A percentile compares a stretch with the other conserved stretches of the same genome.
Conservation (phyloP, 2,888 invertebrate species). For the Agrilus cyanescens region DNA sequence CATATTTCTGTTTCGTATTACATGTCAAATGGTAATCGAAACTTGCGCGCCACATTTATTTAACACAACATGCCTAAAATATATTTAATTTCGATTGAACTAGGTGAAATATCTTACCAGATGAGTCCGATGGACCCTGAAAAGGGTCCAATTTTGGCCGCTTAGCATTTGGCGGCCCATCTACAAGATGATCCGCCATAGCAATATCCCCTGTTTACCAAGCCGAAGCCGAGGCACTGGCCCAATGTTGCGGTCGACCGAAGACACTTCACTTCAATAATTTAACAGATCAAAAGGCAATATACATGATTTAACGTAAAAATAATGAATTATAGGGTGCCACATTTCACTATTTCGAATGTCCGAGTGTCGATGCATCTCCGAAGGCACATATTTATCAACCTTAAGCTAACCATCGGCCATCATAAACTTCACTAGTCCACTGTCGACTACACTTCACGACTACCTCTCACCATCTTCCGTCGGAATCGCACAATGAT, state of each 20-base stretch:
- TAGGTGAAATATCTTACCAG: conserved; percentile 50
- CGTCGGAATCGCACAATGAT: conserved; percentile 62
- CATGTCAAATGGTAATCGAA: conserved; percentile 28
- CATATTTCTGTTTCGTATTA: conserved; percentile 21
- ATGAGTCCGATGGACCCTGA: conserved; percentile 68
- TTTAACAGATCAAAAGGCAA: conserved; percentile 33
- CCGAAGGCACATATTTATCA: conserved; percentile 64
- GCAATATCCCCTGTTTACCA: conserved; percentile 48
- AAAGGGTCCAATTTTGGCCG: conserved; percentile 85
- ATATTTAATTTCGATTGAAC: conserved; percentile 3
- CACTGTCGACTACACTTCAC: conserved; percentile 45
- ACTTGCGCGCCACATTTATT: conserved; percentile 29
- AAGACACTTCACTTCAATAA: conserved; percentile 33
- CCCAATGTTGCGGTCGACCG: conserved; percentile 34
- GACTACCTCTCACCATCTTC: conserved; percentile 62
- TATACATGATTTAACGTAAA: conserved; percentile 36
- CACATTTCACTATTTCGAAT: conserved; percentile 54
- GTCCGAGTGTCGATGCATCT: conserved; percentile 60
- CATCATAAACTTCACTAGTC: conserved; percentile 64
- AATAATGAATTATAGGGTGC: conserved; percentile 33
- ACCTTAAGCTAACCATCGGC: conserved; percentile 64
- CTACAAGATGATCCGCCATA: conserved; percentile 91
- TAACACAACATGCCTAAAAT: conserved; percentile 21
- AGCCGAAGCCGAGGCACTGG: conserved; percentile 49
- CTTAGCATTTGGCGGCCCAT: conserved; percentile 89